phyloP scores from a whole-genome alignment of 2,888 invertebrate species.

The Drosophila melanocephala region DNA sequence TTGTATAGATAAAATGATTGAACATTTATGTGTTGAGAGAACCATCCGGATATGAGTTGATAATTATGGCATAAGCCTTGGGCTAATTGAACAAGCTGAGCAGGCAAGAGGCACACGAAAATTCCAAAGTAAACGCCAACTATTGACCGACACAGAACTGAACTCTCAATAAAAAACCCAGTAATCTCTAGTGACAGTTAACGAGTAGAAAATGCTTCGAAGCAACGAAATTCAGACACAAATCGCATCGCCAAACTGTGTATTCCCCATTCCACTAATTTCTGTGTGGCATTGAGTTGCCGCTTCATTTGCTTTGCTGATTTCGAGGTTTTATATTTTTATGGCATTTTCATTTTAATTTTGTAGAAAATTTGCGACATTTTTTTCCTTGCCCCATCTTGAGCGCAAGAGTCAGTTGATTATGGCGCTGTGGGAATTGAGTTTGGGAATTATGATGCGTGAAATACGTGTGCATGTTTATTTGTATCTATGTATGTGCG shows the following conservation, averaged over 20 bases:
- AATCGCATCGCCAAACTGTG: background rate
- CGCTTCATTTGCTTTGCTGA: slow-evolving; percentile 75
- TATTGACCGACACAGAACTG: background rate
- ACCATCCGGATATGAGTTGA: background rate
- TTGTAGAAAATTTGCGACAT: slow-evolving; percentile 52
- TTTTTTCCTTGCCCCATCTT: slow-evolving; percentile 35
- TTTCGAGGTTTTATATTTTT: slow-evolving; percentile 68
- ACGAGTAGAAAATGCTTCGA: slow-evolving; percentile 1
- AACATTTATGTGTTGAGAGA: background rate
- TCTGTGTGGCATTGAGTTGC: slow-evolving; percentile 21
- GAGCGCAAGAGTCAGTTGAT: slow-evolving; percentile 59
- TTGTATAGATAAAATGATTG: background rate
- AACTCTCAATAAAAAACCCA: background rate
- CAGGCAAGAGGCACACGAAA: background rate
- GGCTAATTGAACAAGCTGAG: background rate
- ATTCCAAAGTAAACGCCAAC: background rate
- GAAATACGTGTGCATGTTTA: slow-evolving; percentile 44
- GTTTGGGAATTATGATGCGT: slow-evolving; percentile 78
- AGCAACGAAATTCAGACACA: background rate
- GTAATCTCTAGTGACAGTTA: slow-evolving; percentile 19
- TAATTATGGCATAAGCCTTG: background rate
- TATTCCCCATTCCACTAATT: background rate
- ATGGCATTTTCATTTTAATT: slow-evolving; percentile 70
- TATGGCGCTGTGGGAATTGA: slow-evolving; percentile 74
- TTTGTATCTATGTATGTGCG: background rate